A percentile compares a stretch with the other conserved stretches of the same genome.
phyloP scores from a whole-genome alignment of 2,888 invertebrate genomes.

The Tipula vernalis region DNA sequence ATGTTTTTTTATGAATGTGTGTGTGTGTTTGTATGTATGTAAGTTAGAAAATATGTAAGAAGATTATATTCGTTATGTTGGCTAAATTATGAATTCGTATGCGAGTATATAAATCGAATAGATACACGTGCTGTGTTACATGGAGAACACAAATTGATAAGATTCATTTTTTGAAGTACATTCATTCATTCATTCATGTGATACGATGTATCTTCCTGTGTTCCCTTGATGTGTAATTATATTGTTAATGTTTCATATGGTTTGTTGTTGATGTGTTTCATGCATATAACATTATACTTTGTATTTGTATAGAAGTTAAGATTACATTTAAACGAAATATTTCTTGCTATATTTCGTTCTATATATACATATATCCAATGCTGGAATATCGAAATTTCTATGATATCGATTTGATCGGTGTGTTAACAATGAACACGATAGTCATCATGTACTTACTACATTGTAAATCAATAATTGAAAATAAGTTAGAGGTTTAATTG shows the following conservation, averaged over 20 bases:
- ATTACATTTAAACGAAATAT: background rate
- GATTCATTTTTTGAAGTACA: background rate
- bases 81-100: background rate
- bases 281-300: background rate
- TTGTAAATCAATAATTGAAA: background rate
- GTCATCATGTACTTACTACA: background rate
- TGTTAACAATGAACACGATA: background rate
- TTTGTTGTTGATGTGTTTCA: background rate
- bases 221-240: background rate
- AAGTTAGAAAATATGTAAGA: background rate
- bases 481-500: background rate
- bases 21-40: background rate
- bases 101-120: background rate
- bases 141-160: background rate
- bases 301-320: background rate
- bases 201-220: background rate
- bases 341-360: background rate
- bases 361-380: background rate
- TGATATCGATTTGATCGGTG: background rate
- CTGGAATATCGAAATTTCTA: background rate
- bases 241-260: background rate
- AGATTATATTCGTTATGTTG: background rate
- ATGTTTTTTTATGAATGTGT: background rate
- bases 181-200: background rate
- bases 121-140: background rate